These are phyloP conservation scores for Spea bombifrons DNA, from an alignment of 2,113 vertebrate genomes.

Conservation along the genomic window DNA sequence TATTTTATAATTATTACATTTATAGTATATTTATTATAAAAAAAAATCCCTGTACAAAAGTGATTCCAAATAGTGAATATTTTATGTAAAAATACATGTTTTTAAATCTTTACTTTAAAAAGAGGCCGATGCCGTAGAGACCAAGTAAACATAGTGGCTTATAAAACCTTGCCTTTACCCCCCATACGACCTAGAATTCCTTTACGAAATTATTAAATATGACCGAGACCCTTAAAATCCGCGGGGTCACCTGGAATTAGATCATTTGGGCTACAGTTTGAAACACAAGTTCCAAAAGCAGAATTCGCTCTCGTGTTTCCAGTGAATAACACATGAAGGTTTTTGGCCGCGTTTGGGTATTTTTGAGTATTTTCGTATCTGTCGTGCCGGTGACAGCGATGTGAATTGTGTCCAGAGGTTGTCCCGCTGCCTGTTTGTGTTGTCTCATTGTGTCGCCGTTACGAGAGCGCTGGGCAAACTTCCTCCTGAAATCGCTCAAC, in stretches of 20 bases:
- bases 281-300: conserved; percentile 21
- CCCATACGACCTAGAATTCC: not conserved
- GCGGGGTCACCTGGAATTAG: not conserved
- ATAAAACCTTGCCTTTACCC: not conserved
- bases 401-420: conserved; percentile 32
- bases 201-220: not conserved
- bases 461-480: conserved; percentile 27
- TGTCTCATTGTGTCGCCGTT: conserved; percentile 24
- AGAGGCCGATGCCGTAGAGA: too few species aligned
- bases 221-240: not conserved
- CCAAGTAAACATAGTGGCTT: not conserved
- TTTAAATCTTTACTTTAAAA: too few species aligned
- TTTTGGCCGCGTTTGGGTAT: conserved; percentile 13
- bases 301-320: conserved; percentile 20
- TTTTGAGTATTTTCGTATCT: conserved; percentile 20
- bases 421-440: conserved; percentile 29
- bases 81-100: too few species aligned
- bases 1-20: too few species aligned
- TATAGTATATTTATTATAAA: too few species aligned
- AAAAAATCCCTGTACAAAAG: too few species aligned
- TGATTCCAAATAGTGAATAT: too few species aligned
- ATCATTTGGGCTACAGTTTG: conserved; percentile 5
- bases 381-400: conserved; percentile 27
- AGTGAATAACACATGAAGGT: conserved; percentile 22
- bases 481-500: conserved; percentile 32